phyloP scores from a whole-genome alignment of 2,113 vertebrate genomes.

The Thryonomys swinderianus region DNA sequence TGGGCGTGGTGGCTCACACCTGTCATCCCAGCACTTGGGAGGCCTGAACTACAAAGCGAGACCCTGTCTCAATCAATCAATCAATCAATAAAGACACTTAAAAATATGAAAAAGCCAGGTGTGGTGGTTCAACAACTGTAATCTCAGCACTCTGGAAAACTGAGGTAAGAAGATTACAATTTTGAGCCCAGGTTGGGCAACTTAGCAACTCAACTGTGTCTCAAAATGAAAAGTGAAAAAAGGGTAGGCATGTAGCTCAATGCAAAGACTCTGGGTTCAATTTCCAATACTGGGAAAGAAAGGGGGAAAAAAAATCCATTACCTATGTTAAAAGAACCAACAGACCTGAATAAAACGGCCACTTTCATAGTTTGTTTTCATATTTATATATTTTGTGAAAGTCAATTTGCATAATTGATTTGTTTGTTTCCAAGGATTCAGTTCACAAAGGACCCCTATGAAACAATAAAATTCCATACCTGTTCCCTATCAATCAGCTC shows the following conservation, averaged over 20 bases:
- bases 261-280: not conserved
- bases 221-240: not conserved
- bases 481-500: slow-evolving; percentile 90
- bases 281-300: not conserved
- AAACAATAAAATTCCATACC: slow-evolving; percentile 83
- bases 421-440: not conserved
- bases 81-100: not conserved
- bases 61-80: too few relatives aligned
- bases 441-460: not conserved
- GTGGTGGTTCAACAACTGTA: not conserved
- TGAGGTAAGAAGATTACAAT: not conserved
- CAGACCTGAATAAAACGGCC: not conserved
- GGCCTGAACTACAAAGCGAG: too few relatives aligned
- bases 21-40: too few relatives aligned
- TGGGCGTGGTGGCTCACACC: too few relatives aligned
- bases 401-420: not conserved
- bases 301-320: not conserved
- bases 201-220: not conserved
- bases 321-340: not conserved
- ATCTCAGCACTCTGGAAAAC: not conserved
- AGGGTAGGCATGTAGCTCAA: not conserved
- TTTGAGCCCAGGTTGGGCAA: not conserved
- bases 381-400: not conserved
- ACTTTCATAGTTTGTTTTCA: not conserved
- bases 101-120: not conserved